Conservation (phyloP, 2,797 vertebrate genomes). For the Margarornis squamiger region DNA sequence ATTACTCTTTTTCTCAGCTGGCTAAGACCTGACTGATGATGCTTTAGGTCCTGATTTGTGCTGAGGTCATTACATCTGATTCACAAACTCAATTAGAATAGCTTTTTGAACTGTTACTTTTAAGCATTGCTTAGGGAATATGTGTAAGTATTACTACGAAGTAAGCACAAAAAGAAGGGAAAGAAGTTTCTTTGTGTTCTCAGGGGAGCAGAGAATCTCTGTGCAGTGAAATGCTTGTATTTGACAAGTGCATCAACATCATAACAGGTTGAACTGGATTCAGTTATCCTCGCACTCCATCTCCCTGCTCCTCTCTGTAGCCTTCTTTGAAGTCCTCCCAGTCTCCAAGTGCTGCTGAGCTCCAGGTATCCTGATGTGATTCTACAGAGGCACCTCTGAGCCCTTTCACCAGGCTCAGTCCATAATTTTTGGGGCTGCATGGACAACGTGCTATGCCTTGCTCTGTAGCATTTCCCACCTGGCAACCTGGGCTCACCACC, state of each 20-base stretch:
- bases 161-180: background rate
- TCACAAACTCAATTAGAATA: background rate
- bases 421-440: background rate
- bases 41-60: background rate
- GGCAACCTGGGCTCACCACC: background rate
- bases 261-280: background rate
- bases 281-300: background rate
- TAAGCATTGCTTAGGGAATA: background rate
- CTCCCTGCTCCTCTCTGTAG: background rate
- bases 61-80: background rate
- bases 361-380: background rate
- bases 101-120: background rate
- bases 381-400: background rate
- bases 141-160: background rate
- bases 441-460: background rate
- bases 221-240: background rate
- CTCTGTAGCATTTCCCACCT: background rate
- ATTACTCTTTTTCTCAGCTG: background rate
- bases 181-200: background rate
- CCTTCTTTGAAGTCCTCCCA: background rate
- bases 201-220: background rate
- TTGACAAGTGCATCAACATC: background rate
- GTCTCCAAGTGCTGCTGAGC: background rate
- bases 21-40: background rate
- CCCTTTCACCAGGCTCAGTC: accelerated